Percentiles rank a stretch among this genome's conserved stretches.
Evolutionary conservation across 2,888 invertebrate genomes (phyloP).

Genomic region (Perithous albicinctus): DNA sequence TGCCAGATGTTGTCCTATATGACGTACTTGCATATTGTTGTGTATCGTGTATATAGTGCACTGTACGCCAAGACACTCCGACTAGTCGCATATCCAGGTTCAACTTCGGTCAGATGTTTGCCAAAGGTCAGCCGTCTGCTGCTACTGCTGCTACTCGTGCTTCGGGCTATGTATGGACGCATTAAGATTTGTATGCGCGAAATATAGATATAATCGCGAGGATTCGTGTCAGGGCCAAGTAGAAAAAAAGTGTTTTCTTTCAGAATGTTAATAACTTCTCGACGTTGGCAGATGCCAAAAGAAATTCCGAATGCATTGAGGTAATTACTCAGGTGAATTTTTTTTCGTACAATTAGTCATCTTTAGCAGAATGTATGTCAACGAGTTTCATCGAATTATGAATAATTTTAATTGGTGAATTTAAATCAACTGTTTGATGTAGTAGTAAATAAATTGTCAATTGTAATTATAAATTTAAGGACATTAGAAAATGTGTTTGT

Average conservation of each 20-base stretch:
- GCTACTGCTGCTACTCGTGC: neutral
- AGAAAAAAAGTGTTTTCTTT: constrained; percentile 8
- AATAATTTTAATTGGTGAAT: neutral
- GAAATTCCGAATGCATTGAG: neutral
- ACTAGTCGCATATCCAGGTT: constrained; percentile 34
- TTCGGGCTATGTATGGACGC: constrained; percentile 18
- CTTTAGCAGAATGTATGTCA: neutral
- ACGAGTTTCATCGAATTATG: neutral
- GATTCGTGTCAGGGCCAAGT: constrained; percentile 24
- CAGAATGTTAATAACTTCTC: neutral
- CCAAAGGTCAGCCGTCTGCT: constrained; percentile 41
- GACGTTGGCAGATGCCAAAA: neutral
- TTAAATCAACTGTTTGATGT: neutral
- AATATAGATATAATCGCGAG: neutral
- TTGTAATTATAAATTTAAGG: no score
- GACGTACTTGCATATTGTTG: constrained; percentile 56
- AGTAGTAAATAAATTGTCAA: no score
- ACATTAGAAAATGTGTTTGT: no score
- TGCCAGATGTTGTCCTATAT: constrained; percentile 52
- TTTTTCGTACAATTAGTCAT: neutral
- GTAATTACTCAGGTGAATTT: neutral
- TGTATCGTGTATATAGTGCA: constrained; percentile 10
- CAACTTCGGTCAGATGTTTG: constrained; percentile 51
- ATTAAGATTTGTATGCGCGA: constrained; percentile 1
- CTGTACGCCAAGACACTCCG: neutral